Conservation (phyloP, 2,113 vertebrate genomes). For the Hirundichthys speculiger region DNA sequence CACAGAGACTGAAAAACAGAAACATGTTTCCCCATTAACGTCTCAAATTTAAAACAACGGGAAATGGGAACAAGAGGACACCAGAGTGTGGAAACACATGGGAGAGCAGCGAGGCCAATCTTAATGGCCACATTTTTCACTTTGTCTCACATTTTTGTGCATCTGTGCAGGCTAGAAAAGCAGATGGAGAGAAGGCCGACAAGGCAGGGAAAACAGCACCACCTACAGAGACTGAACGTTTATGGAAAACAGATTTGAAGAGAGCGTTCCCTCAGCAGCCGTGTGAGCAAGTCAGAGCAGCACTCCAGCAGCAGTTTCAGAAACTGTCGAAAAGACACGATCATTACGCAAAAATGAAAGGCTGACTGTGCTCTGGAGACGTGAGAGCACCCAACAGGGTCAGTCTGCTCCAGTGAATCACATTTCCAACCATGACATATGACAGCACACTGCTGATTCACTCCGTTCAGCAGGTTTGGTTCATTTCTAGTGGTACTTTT, state of each 20-base stretch:
- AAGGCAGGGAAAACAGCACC: constrained; percentile 6
- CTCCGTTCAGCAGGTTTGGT: neutral
- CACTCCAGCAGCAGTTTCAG: neutral
- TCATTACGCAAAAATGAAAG: constrained; percentile 5
- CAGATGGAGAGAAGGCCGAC: neutral
- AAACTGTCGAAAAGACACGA: constrained; percentile 6
- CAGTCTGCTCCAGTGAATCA: constrained; percentile 5
- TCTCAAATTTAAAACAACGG: neutral
- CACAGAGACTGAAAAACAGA: constrained; percentile 1
- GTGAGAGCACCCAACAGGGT: neutral
- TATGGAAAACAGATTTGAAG: neutral
- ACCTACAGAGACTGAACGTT: constrained; percentile 2
- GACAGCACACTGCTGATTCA: constrained; percentile 16
- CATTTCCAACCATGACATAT: constrained; percentile 14
- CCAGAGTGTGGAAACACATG: neutral
- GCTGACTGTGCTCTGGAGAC: neutral
- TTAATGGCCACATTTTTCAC: neutral
- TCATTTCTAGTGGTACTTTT: too few species aligned
- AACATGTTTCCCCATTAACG: neutral
- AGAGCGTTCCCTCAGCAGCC: too few species aligned
- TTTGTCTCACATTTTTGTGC: neutral
- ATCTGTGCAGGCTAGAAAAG: neutral
- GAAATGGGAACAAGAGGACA: neutral
- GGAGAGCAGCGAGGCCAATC: neutral
- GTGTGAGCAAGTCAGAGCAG: too few species aligned